Evolutionary conservation across 2,888 invertebrate genomes (phyloP).

Genomic region (Netelia fuscicornis): DNA sequence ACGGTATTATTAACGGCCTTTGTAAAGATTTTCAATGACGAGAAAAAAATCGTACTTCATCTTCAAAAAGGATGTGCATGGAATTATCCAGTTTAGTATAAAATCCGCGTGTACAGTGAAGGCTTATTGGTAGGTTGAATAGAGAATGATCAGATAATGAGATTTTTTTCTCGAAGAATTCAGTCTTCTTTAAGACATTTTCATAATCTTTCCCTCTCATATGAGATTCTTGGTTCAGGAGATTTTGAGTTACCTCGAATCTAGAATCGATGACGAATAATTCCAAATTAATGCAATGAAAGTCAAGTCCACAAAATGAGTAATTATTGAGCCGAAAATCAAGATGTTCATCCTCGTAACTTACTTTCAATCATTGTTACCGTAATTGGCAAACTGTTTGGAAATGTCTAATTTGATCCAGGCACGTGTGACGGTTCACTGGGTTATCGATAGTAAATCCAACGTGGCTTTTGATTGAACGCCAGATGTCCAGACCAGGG

Average conservation of each 20-base stretch:
- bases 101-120: background rate
- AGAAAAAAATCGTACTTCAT: background rate
- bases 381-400: slow-evolving; percentile 2
- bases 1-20: background rate
- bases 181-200: too few species aligned
- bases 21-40: background rate
- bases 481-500: background rate
- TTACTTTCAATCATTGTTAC: background rate
- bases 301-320: too few species aligned
- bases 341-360: too few species aligned
- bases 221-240: too few species aligned
- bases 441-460: background rate
- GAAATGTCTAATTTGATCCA: background rate
- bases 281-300: too few species aligned
- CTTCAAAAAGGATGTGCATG: slow-evolving; percentile 18
- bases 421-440: background rate
- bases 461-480: slow-evolving; percentile 34
- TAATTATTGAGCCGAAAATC: too few species aligned
- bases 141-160: background rate
- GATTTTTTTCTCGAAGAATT: too few species aligned
- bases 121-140: slow-evolving; percentile 18
- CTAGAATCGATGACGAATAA: too few species aligned
- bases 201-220: too few species aligned
- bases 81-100: slow-evolving; percentile 3
- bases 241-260: too few species aligned